Evolutionary conservation across 92 coral and sea anemone species (phyloP).

Genomic region (Palythoa caribaeorum): DNA sequence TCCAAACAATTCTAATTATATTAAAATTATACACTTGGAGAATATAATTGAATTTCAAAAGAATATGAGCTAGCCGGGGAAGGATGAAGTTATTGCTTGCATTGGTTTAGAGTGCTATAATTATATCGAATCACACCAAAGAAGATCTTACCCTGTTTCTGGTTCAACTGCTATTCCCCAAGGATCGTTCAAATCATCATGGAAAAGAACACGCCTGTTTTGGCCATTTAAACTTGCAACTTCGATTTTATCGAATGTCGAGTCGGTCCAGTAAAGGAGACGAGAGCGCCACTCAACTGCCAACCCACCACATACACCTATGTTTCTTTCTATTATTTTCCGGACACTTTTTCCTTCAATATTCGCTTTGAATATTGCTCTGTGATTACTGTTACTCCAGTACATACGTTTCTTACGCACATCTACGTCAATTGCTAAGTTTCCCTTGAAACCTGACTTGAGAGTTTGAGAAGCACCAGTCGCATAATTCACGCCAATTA

Average conservation of each 20-base stretch:
- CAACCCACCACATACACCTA: conserved; percentile 29
- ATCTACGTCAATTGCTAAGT: conserved; percentile 32
- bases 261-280: conserved; percentile 39
- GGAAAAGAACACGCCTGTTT: conserved; percentile 19
- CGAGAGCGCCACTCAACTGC: conserved; percentile 40
- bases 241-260: conserved; percentile 24
- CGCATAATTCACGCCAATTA: neutral
- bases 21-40: too few relatives aligned
- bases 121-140: too few relatives aligned
- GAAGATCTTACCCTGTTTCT: conserved; percentile 9
- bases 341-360: neutral
- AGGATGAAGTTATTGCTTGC: too few relatives aligned
- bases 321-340: neutral
- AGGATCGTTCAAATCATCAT: conserved; percentile 25
- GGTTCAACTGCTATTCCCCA: conserved; percentile 42
- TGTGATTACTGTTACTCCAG: conserved; percentile 16
- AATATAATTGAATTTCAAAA: too few relatives aligned
- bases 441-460: conserved; percentile 4
- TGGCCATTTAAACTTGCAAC: conserved; percentile 31
- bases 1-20: too few relatives aligned
- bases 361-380: conserved; percentile 22
- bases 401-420: conserved; percentile 5
- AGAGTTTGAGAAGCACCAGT: neutral
- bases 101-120: too few relatives aligned
- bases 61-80: too few relatives aligned